phyloP scores from a whole-genome alignment of 1,140 invertebrate genomes.

The Chironomus striatipennis region DNA sequence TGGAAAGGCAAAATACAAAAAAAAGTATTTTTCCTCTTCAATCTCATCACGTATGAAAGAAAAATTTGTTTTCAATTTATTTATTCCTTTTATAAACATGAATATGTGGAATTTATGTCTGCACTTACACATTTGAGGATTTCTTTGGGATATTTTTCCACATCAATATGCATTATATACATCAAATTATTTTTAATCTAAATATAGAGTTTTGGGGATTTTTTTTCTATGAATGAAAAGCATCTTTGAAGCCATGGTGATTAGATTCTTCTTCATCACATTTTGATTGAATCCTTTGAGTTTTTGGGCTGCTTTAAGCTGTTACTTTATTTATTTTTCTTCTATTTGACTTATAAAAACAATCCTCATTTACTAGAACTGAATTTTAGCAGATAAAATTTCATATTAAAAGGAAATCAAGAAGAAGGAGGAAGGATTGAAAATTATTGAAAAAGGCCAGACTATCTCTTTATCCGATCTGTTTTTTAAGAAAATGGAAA shows the following conservation, averaged over 20 bases:
- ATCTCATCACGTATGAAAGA: background rate
- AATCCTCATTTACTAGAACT: no score
- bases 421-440: no score
- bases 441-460: no score
- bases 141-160: background rate
- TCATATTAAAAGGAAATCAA: no score
- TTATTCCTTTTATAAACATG: conserved; percentile 10
- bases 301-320: no score
- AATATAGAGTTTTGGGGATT: background rate
- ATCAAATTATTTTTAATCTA: background rate
- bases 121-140: background rate
- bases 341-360: no score
- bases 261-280: background rate
- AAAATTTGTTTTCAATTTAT: conserved; percentile 15
- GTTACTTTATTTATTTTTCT: no score
- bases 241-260: background rate
- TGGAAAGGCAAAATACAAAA: background rate
- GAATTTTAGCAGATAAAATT: no score
- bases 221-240: background rate
- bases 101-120: background rate
- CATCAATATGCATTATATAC: background rate
- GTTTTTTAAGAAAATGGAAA: no score
- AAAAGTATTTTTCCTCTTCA: no score
- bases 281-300: no score
- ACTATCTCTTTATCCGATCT: no score